Conservation (phyloP, 2,797 vertebrate species). For the Phrynocephalus guinanensis region DNA sequence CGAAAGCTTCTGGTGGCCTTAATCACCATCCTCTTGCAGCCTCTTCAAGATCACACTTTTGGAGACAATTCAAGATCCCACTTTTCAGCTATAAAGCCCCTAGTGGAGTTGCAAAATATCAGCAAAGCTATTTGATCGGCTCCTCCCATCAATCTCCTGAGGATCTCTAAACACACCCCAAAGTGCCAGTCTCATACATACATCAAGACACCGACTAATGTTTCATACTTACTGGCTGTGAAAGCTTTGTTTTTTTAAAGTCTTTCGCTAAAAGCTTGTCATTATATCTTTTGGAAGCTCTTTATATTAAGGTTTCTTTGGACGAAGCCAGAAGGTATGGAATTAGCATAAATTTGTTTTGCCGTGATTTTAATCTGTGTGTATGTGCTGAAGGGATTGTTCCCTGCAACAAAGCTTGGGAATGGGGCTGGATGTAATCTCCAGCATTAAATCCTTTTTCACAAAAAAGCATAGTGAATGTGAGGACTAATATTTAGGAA, state of each 20-base stretch:
- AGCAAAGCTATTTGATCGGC: neutral
- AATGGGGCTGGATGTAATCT: neutral
- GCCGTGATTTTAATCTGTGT: constrained; percentile 5
- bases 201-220: neutral
- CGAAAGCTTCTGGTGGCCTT: neutral
- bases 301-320: constrained; percentile 1
- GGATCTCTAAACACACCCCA: neutral
- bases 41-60: neutral
- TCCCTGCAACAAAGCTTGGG: neutral
- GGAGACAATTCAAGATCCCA: neutral
- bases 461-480: neutral
- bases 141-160: neutral
- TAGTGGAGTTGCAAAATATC: neutral
- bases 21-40: neutral
- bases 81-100: neutral
- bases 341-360: constrained; percentile 21
- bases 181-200: constrained; percentile 17
- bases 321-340: neutral
- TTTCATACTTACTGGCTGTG: neutral
- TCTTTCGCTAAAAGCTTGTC: constrained; percentile 5
- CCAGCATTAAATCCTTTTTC: neutral
- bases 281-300: constrained; percentile 3
- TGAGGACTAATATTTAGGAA: neutral
- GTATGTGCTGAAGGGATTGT: neutral
- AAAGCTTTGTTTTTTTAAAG: neutral